A percentile compares a stretch with the other conserved stretches of the same genome.
phyloP scores from a whole-genome alignment of 2,888 invertebrate genomes.

The Leptinotarsa juncta region DNA sequence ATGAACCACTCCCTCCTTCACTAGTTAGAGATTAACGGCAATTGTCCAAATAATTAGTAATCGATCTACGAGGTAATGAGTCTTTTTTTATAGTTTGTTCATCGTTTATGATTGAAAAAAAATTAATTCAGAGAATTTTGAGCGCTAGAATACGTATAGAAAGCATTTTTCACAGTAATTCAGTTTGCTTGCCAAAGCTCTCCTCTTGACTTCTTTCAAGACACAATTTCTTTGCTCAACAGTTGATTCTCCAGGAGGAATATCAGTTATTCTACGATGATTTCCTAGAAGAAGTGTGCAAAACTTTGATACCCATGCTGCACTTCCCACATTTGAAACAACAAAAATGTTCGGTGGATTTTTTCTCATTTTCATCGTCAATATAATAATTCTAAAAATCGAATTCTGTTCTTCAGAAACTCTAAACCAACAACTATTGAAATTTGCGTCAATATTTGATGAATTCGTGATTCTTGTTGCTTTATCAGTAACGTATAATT shows the following conservation, averaged over 20 bases:
- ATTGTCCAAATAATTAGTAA: too few relatives aligned
- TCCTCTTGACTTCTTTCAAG: not conserved
- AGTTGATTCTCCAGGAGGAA: not conserved
- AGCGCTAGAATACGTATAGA: too few relatives aligned
- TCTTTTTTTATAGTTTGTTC: too few relatives aligned
- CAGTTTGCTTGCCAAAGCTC: not conserved
- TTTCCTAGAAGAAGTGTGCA: not conserved
- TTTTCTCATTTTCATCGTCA: not conserved
- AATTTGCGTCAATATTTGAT: not conserved
- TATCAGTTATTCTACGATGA: not conserved
- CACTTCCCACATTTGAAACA: not conserved
- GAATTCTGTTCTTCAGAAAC: not conserved
- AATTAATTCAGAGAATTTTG: too few relatives aligned
- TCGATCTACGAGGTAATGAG: too few relatives aligned
- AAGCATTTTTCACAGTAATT: too few relatives aligned
- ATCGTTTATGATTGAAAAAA: too few relatives aligned
- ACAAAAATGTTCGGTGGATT: too few relatives aligned
- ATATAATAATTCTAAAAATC: not conserved
- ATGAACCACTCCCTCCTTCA: too few relatives aligned
- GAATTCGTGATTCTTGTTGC: not conserved
- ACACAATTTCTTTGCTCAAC: not conserved
- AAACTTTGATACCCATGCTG: not conserved
- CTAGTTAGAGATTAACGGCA: too few relatives aligned
- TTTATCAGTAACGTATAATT: constrained; percentile 12
- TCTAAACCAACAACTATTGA: not conserved